phyloP scores from a whole-genome alignment of 2,888 invertebrate genomes.

The Urechis unicinctus region DNA sequence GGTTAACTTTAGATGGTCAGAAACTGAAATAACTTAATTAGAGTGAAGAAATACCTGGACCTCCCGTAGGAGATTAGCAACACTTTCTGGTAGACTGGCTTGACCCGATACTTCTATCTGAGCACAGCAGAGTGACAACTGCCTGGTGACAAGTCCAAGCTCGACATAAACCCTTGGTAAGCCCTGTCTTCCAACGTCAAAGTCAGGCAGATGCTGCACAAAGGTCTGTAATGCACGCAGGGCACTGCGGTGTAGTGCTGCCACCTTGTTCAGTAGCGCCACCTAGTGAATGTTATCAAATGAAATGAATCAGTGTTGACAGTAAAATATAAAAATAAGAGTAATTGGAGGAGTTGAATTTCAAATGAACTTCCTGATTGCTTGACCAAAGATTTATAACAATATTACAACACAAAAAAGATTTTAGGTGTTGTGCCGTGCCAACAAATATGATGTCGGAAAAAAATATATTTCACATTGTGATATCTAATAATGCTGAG shows the following conservation, averaged over 20 bases:
- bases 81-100: constrained; percentile 10
- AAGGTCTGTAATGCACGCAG: constrained; percentile 40
- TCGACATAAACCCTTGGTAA: constrained; percentile 36
- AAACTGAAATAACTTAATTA: neutral
- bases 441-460: too few relatives aligned
- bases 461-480: too few relatives aligned
- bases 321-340: too few relatives aligned
- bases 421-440: too few relatives aligned
- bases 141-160: constrained; percentile 29
- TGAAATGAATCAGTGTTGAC: neutral
- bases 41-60: constrained; percentile 5
- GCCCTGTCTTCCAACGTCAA: constrained; percentile 25
- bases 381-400: too few relatives aligned
- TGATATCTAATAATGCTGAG: too few relatives aligned
- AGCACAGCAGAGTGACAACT: constrained; percentile 20
- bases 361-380: too few relatives aligned
- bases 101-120: constrained; percentile 18
- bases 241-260: constrained; percentile 35
- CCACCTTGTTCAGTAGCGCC: constrained; percentile 19
- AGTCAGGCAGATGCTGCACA: constrained; percentile 30
- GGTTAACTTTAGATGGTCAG: too few relatives aligned
- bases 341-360: too few relatives aligned
- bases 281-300: neutral
- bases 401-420: too few relatives aligned
- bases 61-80: constrained; percentile 11